Evolutionary conservation across 2,888 invertebrate species (phyloP).

Genomic region (Morpho deidamia): DNA sequence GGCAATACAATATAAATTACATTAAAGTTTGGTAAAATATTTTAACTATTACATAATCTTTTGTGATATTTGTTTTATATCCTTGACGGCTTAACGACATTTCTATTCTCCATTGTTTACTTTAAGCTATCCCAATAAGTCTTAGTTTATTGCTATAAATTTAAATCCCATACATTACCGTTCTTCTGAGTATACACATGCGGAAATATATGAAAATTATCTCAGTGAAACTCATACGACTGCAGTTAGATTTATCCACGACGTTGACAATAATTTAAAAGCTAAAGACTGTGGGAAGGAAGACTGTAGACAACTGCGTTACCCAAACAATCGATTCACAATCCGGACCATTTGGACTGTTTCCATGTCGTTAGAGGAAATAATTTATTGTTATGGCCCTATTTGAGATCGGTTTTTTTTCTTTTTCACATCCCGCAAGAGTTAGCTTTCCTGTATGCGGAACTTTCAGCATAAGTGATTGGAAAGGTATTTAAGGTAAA

Average conservation of each 20-base stretch:
- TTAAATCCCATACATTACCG: too few species aligned
- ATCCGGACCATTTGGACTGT: conserved; percentile 40
- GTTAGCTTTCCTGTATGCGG: conserved; percentile 17
- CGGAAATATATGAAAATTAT: background rate
- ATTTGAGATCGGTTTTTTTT: conserved; percentile 36
- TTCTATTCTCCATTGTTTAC: too few species aligned
- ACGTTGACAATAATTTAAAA: conserved; percentile 14
- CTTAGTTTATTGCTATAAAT: too few species aligned
- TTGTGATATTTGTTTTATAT: too few species aligned
- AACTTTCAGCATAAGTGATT: conserved; percentile 16
- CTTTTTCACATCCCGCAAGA: conserved; percentile 20
- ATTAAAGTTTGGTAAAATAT: too few species aligned
- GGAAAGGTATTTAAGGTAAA: conserved; percentile 5
- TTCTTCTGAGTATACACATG: too few species aligned
- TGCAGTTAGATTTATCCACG: conserved; percentile 12
- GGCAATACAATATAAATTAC: too few species aligned
- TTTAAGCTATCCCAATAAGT: too few species aligned
- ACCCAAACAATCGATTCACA: conserved; percentile 38
- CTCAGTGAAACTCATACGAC: conserved; percentile 1
- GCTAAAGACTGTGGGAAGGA: conserved; percentile 13
- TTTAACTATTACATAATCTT: too few species aligned
- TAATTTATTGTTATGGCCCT: conserved; percentile 50
- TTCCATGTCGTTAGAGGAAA: conserved; percentile 39
- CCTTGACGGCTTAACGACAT: too few species aligned
- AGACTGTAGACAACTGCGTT: conserved; percentile 21